Base-by-base conservation (phyloP, 2,797 vertebrate species). In the Ceryle rudis region DNA sequence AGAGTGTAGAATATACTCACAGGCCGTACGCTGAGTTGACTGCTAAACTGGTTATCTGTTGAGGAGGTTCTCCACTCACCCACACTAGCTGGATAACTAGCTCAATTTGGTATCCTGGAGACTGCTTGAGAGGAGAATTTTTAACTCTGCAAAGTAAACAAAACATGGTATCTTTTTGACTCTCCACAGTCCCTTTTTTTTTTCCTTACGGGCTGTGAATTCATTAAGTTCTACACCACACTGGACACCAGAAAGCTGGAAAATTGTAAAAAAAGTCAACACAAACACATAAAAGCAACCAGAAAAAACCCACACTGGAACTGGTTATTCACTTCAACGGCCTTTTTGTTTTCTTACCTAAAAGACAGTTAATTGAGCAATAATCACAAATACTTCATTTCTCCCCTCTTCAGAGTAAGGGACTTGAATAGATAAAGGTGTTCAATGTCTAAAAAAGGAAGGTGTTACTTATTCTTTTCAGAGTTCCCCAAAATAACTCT, bases 51-150 rank as follows among this genome's bases (percentile, higher is more conserved):
- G 99, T 99, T 98, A 99, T 99, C 93, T 99, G 99, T 52, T 99
- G 99, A 62, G 99, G 99, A 86, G 99, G 99, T 96, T 99, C 99
- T 95, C 99, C 99, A 65, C 99, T 98, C 95, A 99, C 99, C 99
- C 99, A 99, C 83, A 99, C 99, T 89, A 99, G 98, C 98, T 99
- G 99, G 96, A 99, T 99, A 96, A 99, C 99, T 62, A 99, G 97
- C 80, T 99, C 99, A 84, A 98, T 99, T 97, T 99, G 99, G 97
- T 99, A 99, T 72, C 99, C 99, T 33, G 99, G 98, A 97, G 99
- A 99, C 97, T 99, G 99, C 96, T 99, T 99, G 93, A 99, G 98
- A 94, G 99, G 98, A 96, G 99, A 98, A 95, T 98, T 99, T 97
- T 99, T 99, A 95, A 99, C 99, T 98, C 99, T 99, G 98, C 20